phyloP scores from a whole-genome alignment of 2,797 vertebrate species.

The Hylomyscus alleni region DNA sequence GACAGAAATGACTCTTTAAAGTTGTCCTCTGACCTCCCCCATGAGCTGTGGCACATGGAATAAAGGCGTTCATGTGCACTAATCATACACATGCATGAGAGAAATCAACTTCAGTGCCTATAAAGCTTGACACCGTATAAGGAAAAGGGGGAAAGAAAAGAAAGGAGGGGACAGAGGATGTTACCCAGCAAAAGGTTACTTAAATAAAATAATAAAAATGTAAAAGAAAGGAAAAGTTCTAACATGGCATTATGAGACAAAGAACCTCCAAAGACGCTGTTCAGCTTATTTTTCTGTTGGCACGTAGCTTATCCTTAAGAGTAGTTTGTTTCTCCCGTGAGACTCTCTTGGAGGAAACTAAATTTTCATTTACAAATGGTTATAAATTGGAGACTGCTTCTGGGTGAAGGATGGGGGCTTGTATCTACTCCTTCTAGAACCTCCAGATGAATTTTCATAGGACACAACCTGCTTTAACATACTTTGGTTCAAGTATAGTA shows the following conservation, averaged over 20 bases:
- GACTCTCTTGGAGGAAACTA: not conserved
- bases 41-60: not conserved
- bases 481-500: slow-evolving; percentile 17
- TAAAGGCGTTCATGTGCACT: not conserved
- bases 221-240: not conserved
- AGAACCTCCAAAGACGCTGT: not conserved
- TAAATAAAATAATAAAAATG: not conserved
- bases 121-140: not conserved
- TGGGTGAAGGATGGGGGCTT: not conserved
- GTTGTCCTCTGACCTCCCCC: not conserved
- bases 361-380: not conserved
- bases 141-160: not conserved
- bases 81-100: not conserved
- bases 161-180: not conserved
- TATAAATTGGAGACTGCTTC: not conserved
- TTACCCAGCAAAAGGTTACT: not conserved
- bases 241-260: not conserved
- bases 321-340: not conserved
- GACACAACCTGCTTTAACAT: not conserved
- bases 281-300: not conserved
- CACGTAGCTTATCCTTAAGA: not conserved
- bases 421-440: not conserved
- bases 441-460: not conserved
- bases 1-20: not conserved
- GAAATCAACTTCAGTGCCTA: slow-evolving; percentile 6